Evolutionary conservation across 2,888 invertebrate species (phyloP), one percentile per base, ranked within the genome.

Genomic region (Agrypnus murinus): DNA sequence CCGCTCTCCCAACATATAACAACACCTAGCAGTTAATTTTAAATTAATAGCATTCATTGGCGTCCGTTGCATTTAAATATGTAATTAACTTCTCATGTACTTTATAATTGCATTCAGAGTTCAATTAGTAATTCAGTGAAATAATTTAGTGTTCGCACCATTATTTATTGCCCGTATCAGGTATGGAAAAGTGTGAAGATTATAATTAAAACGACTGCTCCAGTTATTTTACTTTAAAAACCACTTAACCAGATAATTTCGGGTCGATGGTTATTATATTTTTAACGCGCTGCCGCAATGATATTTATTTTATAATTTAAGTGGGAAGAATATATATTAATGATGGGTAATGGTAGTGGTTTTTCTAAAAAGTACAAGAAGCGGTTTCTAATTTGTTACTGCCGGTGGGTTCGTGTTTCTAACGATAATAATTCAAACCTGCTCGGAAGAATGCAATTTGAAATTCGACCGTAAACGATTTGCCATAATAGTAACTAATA

Each of bases 81-180:
- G 62, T 63, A 63, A 63, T 63, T 63, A 63, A 63, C 62, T 63
- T 63, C 62, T 63, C 62, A 17, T 48, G 62, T 63, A 63, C 48
- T 50, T 60, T 50, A 63, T 63, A 63, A 63, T 63, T 63, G 62
- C 48, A 63, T 63, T 63, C 48, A 48, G 48, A 46, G 38, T 36
- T 63, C 19, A 50, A 63, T 63, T 63, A 63, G 62, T 34, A 48
- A 63, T 63, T 63, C 19, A 46, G 46, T 25, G 45, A 63, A 63
- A 63, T 63, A 63, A 63, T 63, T 45, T 48, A 46, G 45, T 34
- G 62, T 34, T 19, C 62, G 19, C 45, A 46, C 32, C 46, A 63
- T 59, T 59, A 45, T 63, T 63, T 34, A 60, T 43, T 43, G 15
- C 32, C 45, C 43, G 12, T 46, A 60, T 60, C 15, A 46, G 32